Evolutionary conservation across 2,888 invertebrate genomes (phyloP).

Genomic region (Colletes collaris): DNA sequence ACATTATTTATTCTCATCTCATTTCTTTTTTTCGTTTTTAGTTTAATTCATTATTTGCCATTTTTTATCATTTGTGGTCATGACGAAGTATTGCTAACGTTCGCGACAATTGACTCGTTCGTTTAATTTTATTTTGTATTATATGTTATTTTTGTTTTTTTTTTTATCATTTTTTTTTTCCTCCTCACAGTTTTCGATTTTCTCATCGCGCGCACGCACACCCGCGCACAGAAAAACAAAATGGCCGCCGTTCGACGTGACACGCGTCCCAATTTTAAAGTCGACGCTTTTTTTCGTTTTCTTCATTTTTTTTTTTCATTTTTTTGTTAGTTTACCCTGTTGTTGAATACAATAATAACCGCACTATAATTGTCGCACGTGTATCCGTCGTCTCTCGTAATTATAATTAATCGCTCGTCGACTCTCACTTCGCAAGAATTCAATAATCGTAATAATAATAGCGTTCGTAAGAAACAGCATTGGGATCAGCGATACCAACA

Average conservation of each 20-base stretch:
- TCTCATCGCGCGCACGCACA: constrained; percentile 55
- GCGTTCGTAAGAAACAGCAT: constrained; percentile 63
- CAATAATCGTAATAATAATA: constrained; percentile 64
- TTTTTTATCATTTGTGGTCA: constrained; percentile 61
- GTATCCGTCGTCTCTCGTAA: constrained; percentile 67
- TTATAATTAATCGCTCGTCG: constrained; percentile 57
- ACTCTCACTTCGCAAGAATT: constrained; percentile 39
- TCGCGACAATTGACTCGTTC: constrained; percentile 76
- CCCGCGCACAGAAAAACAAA: constrained; percentile 74
- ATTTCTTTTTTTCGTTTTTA: constrained; percentile 22
- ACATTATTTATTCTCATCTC: constrained; percentile 25
- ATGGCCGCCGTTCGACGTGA: constrained; percentile 77
- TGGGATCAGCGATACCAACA: constrained; percentile 55
- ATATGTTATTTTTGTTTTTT: constrained; percentile 41
- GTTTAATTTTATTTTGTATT: constrained; percentile 31
- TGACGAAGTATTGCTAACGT: constrained; percentile 76
- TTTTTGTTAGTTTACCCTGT: constrained; percentile 80
- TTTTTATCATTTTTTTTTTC: constrained; percentile 15
- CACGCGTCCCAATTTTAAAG: constrained; percentile 72
- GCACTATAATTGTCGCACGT: constrained; percentile 73
- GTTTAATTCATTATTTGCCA: constrained; percentile 46
- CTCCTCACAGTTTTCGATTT: constrained; percentile 1
- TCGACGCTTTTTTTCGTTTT: constrained; percentile 36
- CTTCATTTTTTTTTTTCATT: constrained; percentile 18
- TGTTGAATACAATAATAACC: constrained; percentile 79